phyloP scores from a whole-genome alignment of 1,140 invertebrate species.

The Drosophila paulistorum region DNA sequence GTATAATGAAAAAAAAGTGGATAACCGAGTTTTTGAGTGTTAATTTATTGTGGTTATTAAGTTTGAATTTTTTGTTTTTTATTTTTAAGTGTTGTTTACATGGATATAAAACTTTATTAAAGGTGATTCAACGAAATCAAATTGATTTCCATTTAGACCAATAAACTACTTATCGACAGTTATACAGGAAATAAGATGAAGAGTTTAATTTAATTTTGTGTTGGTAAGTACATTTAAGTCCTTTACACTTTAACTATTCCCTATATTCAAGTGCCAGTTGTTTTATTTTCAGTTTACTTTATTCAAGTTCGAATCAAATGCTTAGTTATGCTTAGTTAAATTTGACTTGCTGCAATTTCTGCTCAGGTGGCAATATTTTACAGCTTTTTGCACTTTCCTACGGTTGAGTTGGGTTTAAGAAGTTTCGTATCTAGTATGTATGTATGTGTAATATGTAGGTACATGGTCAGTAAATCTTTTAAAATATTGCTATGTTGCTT shows the following conservation, averaged over 20 bases:
- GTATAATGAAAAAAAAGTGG: too few species aligned
- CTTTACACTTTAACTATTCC: background rate
- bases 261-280: conserved; percentile 8
- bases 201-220: background rate
- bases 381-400: conserved; percentile 73
- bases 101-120: too few species aligned
- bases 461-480: conserved; percentile 78
- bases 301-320: conserved; percentile 48
- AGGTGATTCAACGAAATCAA: too few species aligned
- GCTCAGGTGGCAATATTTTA: conserved; percentile 72
- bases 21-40: too few species aligned
- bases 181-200: background rate
- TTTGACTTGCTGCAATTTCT: conserved; percentile 55
- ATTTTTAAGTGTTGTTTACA: too few species aligned
- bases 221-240: background rate
- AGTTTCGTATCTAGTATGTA: background rate
- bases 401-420: conserved; percentile 40
- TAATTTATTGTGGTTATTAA: too few species aligned
- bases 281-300: conserved; percentile 20
- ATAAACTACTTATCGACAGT: background rate
- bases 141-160: too few species aligned
- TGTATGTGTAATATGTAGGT: conserved; percentile 21
- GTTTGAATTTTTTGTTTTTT: too few species aligned
- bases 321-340: conserved; percentile 53
- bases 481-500: conserved; percentile 73